Evolutionary conservation across 2,113 vertebrate species (phyloP).

Genomic region (Tachysurus vachellii): DNA sequence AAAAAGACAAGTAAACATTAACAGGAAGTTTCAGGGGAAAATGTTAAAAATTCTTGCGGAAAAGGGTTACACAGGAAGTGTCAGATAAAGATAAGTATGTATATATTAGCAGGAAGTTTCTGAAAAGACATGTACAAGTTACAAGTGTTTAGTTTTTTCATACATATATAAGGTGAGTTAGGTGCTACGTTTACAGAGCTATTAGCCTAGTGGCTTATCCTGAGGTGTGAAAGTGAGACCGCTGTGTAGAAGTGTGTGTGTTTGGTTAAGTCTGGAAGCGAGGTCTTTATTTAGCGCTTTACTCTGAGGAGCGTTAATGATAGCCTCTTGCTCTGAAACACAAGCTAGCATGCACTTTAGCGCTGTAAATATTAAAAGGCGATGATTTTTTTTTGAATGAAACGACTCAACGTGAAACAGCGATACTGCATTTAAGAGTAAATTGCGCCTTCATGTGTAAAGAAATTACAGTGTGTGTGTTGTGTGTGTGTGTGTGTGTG

Average conservation of each 20-base stretch:
- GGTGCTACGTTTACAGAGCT: neutral
- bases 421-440: slow-evolving; percentile 79
- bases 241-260: neutral
- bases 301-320: slow-evolving; percentile 66
- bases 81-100: no score
- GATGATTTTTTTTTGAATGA: slow-evolving; percentile 60
- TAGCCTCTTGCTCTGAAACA: slow-evolving; percentile 60
- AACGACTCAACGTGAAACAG: slow-evolving; percentile 71
- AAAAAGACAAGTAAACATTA: no score
- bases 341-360: slow-evolving; percentile 51
- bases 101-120: no score
- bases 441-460: slow-evolving; percentile 79
- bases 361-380: slow-evolving; percentile 63
- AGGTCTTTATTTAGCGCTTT: slow-evolving; percentile 19
- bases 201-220: neutral
- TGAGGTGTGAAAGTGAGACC: neutral
- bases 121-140: no score
- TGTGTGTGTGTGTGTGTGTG: slow-evolving; percentile 70
- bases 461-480: slow-evolving; percentile 73
- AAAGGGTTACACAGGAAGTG: no score
- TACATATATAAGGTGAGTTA: neutral
- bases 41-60: no score
- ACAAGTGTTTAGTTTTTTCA: neutral
- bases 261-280: neutral
- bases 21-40: no score